Evolutionary conservation across 2,888 invertebrate genomes (phyloP).

Genomic region (Clunio marinus): DNA sequence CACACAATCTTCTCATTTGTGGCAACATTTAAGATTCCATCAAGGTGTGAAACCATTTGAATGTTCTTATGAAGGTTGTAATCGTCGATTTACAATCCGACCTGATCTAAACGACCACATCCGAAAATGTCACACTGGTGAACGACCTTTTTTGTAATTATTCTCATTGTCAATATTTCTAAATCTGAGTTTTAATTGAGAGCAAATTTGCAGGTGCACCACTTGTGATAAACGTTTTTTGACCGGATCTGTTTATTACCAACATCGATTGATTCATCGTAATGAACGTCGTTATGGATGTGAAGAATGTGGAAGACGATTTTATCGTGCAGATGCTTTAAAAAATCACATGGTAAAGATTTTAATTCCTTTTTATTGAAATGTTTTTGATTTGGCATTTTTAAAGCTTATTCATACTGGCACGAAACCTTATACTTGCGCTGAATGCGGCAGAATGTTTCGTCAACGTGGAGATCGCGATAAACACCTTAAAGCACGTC

Average conservation of each 20-base stretch:
- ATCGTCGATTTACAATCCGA: slow-evolving; percentile 59
- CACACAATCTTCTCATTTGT: slow-evolving; percentile 61
- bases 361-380: not conserved
- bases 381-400: too few relatives aligned
- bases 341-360: slow-evolving; percentile 57
- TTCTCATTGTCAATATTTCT: not conserved
- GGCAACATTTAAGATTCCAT: slow-evolving; percentile 63
- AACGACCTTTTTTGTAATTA: slow-evolving; percentile 12
- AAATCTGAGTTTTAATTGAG: slow-evolving; percentile 46
- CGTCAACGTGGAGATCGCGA: slow-evolving; percentile 58
- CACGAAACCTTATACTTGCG: slow-evolving; percentile 56
- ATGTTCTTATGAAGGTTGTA: slow-evolving; percentile 58
- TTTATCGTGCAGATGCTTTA: slow-evolving; percentile 61
- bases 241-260: slow-evolving; percentile 62
- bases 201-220: slow-evolving; percentile 58
- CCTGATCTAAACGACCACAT: slow-evolving; percentile 62
- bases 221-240: slow-evolving; percentile 60
- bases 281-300: slow-evolving; percentile 62
- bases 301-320: slow-evolving; percentile 60
- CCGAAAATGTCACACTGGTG: slow-evolving; percentile 57
- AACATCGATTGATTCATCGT: slow-evolving; percentile 60
- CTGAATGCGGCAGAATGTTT: slow-evolving; percentile 54
- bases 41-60: slow-evolving; percentile 63
- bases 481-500: slow-evolving; percentile 57
- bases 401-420: slow-evolving; percentile 44